These are phyloP conservation scores for Phrynocephalus guinanensis DNA, from an alignment of 2,797 vertebrate genomes.

Conservation along the genomic window DNA sequence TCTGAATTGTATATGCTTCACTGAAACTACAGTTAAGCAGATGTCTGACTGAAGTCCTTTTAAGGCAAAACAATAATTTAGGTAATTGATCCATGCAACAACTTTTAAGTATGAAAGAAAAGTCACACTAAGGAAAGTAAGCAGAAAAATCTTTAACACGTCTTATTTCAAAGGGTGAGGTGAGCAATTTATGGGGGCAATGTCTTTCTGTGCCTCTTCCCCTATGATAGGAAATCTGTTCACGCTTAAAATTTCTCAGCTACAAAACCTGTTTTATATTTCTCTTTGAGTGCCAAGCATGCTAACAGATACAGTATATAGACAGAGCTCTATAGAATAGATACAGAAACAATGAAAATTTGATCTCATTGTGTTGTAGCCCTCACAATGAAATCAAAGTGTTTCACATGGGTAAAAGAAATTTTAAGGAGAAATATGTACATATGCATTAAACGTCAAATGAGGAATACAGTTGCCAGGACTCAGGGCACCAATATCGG, in stretches of 20 bases:
- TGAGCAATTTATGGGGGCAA: conserved; percentile 2
- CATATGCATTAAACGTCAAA: background rate
- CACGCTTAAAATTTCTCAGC: conserved; percentile 26
- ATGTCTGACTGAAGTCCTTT: background rate
- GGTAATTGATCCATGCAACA: background rate
- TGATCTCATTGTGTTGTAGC: background rate
- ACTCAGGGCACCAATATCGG: no score
- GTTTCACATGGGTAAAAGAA: background rate
- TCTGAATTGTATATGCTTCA: conserved; percentile 12
- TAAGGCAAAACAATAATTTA: background rate
- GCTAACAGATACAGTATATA: background rate
- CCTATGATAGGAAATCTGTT: background rate
- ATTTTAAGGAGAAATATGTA: background rate
- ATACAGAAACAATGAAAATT: conserved; percentile 4
- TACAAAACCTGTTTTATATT: conserved; percentile 31
- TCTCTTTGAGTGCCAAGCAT: conserved; percentile 20
- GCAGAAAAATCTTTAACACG: conserved; percentile 34
- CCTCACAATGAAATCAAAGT: background rate
- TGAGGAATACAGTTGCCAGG: no score
- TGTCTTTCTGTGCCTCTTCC: conserved; percentile 7
- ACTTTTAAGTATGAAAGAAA: conserved; percentile 11
- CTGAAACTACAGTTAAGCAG: background rate
- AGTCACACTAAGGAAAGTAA: conserved; percentile 3
- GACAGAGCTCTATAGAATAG: background rate
- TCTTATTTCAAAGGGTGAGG: conserved; percentile 14